Conservation (phyloP, 2,113 vertebrate species). For the Protomyctophum bolini region DNA sequence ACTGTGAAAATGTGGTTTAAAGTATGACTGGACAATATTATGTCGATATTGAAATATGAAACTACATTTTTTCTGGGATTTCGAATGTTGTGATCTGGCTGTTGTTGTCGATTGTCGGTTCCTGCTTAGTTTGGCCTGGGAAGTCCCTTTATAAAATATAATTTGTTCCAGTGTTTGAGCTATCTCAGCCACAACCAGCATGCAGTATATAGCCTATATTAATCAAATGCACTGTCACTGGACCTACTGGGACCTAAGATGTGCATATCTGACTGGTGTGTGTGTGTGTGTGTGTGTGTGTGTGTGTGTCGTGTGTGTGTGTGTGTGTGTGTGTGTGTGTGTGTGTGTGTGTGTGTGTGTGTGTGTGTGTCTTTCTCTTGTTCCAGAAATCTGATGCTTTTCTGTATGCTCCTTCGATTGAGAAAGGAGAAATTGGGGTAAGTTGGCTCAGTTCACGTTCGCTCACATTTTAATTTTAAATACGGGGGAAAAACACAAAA, state of each 20-base stretch:
- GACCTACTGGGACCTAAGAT: no score
- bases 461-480: not conserved
- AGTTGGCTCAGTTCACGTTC: conserved; percentile 30
- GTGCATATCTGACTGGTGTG: not conserved
- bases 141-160: no score
- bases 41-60: no score
- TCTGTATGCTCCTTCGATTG: conserved; percentile 63
- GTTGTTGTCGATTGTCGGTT: no score
- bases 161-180: no score
- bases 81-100: no score
- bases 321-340: not conserved
- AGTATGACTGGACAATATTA: not conserved
- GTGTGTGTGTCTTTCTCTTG: not conserved
- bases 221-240: no score
- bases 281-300: not conserved
- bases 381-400: conserved; percentile 66
- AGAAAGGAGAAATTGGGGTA: conserved; percentile 45
- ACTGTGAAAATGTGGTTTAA: not conserved
- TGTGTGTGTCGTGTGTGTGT: not conserved
- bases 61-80: no score
- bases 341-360: not conserved
- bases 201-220: no score
- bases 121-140: no score
- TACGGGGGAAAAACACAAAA: not conserved
- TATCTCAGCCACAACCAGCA: no score